Base-by-base conservation (phyloP, 2,113 vertebrate species). In the Tupaia tana region DNA sequence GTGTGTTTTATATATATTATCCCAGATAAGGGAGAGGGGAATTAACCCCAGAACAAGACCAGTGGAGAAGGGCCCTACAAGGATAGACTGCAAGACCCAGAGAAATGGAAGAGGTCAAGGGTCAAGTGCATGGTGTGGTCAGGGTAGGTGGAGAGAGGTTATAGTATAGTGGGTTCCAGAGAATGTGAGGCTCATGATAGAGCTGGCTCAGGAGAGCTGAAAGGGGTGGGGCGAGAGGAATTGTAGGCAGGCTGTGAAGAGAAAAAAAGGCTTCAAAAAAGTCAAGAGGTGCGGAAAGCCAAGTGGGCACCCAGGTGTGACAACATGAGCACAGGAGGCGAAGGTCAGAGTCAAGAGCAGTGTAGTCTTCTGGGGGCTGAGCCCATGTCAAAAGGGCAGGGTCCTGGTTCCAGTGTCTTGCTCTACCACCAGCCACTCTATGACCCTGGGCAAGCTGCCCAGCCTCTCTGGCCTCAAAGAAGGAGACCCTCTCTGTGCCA, bases 11-110 rank as follows among this genome's bases (percentile, higher is more conserved):
- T 43, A 43, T 82, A 61, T 54, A 56, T 64, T 69, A 64, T 16
- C 11, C 9, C 16, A 4, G 20, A 2, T 43, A 43, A 2, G 11
- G 52, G 27, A 78, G 13, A 19, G 2, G 6, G 24, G 6, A 6
- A 43, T 90, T 27, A 24, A 52, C n/a, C 27, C 43, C 27, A 13
- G 61, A 11, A 11, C 13, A 61, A 63, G 27, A 27, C 34, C 4
- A 13, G 27, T 15, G 31, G 52, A n/a, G 24, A 56, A 90, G 25
- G 43, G 20, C 29, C 29, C 25, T 13, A 8, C 6, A 67, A 24
- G 14, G 2, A 5, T n/a, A 58, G 66, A 10, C 16, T 16, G 16
- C 29, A 27, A 77, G 59, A 93, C 25, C 15, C 70, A 69, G 80
- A 67, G 34, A 43, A 12, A 64, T 56, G 66, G 66, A 85, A 94